Evolutionary conservation across 1,140 invertebrate genomes (phyloP).

Genomic region (Heliconius eleuchia): DNA sequence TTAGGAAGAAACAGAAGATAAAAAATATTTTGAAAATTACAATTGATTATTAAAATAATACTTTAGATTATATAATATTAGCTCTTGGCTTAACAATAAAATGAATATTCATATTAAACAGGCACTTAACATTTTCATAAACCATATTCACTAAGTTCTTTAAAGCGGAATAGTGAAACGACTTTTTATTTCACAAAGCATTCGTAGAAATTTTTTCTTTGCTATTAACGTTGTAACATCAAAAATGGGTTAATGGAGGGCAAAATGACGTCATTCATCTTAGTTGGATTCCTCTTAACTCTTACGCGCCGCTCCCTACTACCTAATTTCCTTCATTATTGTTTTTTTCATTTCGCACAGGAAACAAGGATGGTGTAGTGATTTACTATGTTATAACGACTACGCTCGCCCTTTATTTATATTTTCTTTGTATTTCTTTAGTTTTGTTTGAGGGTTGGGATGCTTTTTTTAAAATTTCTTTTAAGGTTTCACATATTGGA

Average conservation of each 20-base stretch:
- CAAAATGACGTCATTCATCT: conserved; percentile 78
- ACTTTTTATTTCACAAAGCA: conserved; percentile 5
- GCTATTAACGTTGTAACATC: conserved; percentile 55
- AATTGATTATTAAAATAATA: not conserved
- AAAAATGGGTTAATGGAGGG: conserved; percentile 77
- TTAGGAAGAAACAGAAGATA: no score
- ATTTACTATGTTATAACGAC: conserved; percentile 27
- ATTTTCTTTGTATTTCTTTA: conserved; percentile 14
- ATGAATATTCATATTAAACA: not conserved
- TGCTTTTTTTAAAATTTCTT: not conserved
- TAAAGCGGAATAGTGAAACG: not conserved
- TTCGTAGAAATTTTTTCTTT: conserved; percentile 10
- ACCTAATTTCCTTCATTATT: conserved; percentile 69
- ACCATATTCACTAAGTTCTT: not conserved
- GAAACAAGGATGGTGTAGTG: conserved; percentile 28
- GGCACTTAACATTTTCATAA: not conserved
- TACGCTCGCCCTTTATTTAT: conserved; percentile 17
- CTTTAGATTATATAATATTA: not conserved
- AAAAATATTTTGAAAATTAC: no score
- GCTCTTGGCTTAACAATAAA: not conserved
- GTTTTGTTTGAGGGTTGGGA: not conserved
- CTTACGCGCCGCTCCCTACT: conserved; percentile 42
- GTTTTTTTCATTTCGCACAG: conserved; percentile 46
- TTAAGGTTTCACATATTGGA: not conserved
- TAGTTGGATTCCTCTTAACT: conserved; percentile 72